Evolutionary conservation across 2,113 vertebrate species (phyloP).

Genomic region (Eretmochelys imbricata): DNA sequence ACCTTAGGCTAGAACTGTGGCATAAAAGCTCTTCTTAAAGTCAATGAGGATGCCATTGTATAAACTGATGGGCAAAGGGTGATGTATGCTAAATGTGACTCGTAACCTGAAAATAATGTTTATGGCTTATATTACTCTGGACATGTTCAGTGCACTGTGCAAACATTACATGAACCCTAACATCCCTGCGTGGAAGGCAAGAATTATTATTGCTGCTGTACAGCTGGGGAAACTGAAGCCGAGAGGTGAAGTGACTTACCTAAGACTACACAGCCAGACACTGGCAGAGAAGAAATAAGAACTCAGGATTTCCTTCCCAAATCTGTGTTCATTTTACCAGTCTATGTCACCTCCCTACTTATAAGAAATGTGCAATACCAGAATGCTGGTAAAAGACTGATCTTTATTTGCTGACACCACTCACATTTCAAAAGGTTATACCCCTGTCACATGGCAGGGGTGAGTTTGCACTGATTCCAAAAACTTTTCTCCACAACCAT

Average conservation of each 20-base stretch:
- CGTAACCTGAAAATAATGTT: neutral
- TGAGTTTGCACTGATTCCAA: neutral
- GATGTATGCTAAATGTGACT: neutral
- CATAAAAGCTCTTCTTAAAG: conserved; percentile 33
- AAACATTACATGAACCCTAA: neutral
- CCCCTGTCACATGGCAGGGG: neutral
- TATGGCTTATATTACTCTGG: neutral
- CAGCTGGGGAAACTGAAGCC: fast-evolving
- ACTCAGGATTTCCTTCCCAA: neutral
- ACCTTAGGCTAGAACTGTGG: neutral
- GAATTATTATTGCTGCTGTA: neutral
- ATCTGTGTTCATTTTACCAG: neutral
- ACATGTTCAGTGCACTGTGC: neutral
- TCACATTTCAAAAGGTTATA: neutral
- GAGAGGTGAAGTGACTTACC: fast-evolving
- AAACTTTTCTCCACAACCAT: neutral
- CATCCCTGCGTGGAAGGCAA: neutral
- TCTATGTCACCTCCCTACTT: neutral
- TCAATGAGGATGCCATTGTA: neutral
- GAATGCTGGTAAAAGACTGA: neutral
- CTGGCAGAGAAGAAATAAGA: neutral
- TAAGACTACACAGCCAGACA: fast-evolving
- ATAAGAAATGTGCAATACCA: neutral
- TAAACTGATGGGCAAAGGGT: neutral
- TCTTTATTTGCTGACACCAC: neutral